Percentiles rank a stretch among this genome's conserved stretches.
phyloP scores from a whole-genome alignment of 2,888 invertebrate species.

The Thalpophila matura region DNA sequence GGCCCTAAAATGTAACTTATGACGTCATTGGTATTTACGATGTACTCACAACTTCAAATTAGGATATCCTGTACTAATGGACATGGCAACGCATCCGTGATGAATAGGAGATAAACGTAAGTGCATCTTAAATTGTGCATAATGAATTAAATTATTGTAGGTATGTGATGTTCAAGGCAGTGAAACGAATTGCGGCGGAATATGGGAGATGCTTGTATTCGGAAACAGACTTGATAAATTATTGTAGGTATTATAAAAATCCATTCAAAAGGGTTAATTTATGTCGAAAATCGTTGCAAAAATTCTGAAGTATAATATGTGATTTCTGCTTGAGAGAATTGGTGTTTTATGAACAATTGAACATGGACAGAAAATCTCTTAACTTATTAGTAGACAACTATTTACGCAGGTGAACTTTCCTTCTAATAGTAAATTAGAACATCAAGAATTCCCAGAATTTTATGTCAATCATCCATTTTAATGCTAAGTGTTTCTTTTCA shows the following conservation, averaged over 20 bases:
- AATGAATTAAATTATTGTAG: slow-evolving; percentile 22
- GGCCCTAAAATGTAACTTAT: slow-evolving; percentile 41
- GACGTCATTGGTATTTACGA: slow-evolving; percentile 50
- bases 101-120: slow-evolving; percentile 36
- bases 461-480: background rate
- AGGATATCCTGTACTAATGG: slow-evolving; percentile 63
- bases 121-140: slow-evolving; percentile 28
- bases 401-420: background rate
- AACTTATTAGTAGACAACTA: too few relatives aligned
- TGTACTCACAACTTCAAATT: slow-evolving; percentile 49
- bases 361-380: too few relatives aligned
- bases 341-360: too few relatives aligned
- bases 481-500: slow-evolving; percentile 9
- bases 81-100: slow-evolving; percentile 38
- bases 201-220: background rate
- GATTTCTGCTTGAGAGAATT: too few relatives aligned
- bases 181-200: background rate
- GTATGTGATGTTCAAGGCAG: background rate
- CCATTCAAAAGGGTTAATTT: too few relatives aligned
- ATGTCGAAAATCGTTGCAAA: too few relatives aligned
- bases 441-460: background rate
- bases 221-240: too few relatives aligned
- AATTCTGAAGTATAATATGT: too few relatives aligned
- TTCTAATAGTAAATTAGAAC: background rate
- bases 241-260: too few relatives aligned